A percentile compares a stretch with the other conserved stretches of the same genome.
These are phyloP conservation scores for Corythucha ciliata DNA, from an alignment of 2,888 invertebrate genomes.

Conservation along the genomic window DNA sequence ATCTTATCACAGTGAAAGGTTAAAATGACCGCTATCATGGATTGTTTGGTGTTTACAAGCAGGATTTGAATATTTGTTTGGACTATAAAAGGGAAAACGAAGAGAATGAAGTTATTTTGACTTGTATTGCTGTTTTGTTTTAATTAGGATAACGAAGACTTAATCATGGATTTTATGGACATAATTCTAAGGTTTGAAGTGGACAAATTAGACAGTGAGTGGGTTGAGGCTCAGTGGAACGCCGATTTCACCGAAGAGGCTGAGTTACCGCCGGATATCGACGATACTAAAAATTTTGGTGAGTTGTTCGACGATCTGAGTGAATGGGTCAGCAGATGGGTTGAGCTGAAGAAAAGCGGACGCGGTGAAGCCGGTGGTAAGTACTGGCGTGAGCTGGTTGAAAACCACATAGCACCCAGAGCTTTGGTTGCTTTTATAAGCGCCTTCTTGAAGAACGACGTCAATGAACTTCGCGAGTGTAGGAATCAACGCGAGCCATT, in stretches of 20 bases:
- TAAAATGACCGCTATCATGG: no score
- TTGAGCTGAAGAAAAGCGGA: conserved; percentile 1
- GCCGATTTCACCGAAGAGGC: conserved; percentile 29
- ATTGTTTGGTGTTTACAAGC: no score
- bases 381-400: no score
- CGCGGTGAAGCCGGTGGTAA: conserved; percentile 1
- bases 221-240: conserved; percentile 30
- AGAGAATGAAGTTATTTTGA: no score
- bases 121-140: no score
- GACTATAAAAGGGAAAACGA: no score
- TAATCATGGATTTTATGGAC: conserved; percentile 29
- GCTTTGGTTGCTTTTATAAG: conserved; percentile 29
- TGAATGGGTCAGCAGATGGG: conserved; percentile 27
- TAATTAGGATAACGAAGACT: no score
- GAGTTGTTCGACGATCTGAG: conserved; percentile 22
- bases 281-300: conserved; percentile 26
- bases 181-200: conserved; percentile 29
- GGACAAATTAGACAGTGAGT: conserved; percentile 28
- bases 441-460: conserved; percentile 27
- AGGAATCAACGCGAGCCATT: conserved; percentile 36
- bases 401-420: no score
- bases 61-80: no score
- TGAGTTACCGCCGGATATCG: conserved; percentile 32
- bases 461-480: conserved; percentile 25
- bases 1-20: no score